Conservation (phyloP, 1,140 invertebrate species). For the Drepana arcuata region DNA sequence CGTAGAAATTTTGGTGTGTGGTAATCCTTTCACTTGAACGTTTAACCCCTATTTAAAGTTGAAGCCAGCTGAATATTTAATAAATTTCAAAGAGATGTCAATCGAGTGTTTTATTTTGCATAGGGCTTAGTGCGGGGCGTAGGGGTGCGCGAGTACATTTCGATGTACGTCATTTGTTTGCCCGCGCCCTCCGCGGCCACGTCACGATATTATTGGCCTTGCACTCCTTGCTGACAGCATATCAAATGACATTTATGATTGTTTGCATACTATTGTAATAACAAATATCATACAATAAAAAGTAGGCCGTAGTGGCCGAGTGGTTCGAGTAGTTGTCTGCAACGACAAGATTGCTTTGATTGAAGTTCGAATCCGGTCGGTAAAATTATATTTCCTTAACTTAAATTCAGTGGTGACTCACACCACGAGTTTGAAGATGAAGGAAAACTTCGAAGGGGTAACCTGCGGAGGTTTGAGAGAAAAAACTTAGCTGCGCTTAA, state of each 20-base stretch:
- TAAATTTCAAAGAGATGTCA: slow-evolving; percentile 71
- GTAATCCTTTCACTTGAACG: slow-evolving; percentile 64
- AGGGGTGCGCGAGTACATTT: slow-evolving; percentile 70
- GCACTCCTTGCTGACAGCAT: slow-evolving; percentile 65
- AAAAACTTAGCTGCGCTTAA: too few species aligned
- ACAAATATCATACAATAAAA: too few species aligned
- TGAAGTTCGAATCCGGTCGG: too few species aligned
- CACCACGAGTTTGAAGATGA: too few species aligned
- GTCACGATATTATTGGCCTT: slow-evolving; percentile 13
- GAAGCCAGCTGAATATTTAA: slow-evolving; percentile 68
- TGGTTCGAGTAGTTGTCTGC: too few species aligned
- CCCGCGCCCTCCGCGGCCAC: slow-evolving; percentile 12
- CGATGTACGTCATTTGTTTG: slow-evolving; percentile 71
- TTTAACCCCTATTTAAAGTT: slow-evolving; percentile 67
- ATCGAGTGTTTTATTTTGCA: slow-evolving; percentile 70
- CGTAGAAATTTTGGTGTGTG: slow-evolving; percentile 23
- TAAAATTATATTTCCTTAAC: too few species aligned
- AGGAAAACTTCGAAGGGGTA: too few species aligned
- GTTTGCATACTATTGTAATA: too few species aligned
- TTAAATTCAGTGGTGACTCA: too few species aligned
- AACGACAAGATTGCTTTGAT: too few species aligned
- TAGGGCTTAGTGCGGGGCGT: slow-evolving; percentile 46
- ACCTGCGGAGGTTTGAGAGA: too few species aligned
- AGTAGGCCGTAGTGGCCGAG: too few species aligned
- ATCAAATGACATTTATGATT: slow-evolving; percentile 65